A percentile compares a stretch with the other conserved stretches of the same genome.
Conservation (phyloP, 2,113 vertebrate species). For the Nicator chloris region DNA sequence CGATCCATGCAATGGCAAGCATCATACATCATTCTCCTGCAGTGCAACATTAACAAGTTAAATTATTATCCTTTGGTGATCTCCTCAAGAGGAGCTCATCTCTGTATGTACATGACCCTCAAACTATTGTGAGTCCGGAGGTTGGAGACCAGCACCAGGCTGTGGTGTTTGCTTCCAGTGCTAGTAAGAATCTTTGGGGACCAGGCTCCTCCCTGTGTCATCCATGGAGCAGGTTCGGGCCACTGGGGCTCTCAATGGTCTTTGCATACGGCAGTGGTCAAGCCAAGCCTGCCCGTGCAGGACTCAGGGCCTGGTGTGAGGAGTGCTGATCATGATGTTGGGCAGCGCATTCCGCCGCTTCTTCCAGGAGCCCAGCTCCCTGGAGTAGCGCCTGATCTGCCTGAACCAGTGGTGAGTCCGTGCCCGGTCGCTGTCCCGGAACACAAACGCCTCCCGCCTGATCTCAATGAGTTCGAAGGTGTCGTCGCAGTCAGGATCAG, state of each 20-base stretch:
- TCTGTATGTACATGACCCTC: neutral
- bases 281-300: neutral
- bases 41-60: constrained; percentile 54
- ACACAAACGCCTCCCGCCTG: constrained; percentile 85
- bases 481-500: constrained; percentile 84
- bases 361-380: constrained; percentile 86
- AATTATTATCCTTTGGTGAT: constrained; percentile 10
- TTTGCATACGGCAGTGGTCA: neutral
- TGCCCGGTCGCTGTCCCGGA: constrained; percentile 83
- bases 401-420: constrained; percentile 91
- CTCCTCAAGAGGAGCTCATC: neutral
- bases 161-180: neutral
- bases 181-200: neutral
- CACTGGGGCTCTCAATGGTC: neutral
- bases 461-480: constrained; percentile 91
- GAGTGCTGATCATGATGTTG: constrained; percentile 93
- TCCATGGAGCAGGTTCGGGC: neutral
- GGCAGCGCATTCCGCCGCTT: constrained; percentile 88
- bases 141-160: neutral
- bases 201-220: neutral
- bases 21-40: constrained; percentile 43
- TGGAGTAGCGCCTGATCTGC: constrained; percentile 81
- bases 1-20: constrained; percentile 58
- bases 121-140: neutral
- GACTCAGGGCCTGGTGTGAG: constrained; percentile 82